Conservation (phyloP, 2,113 vertebrate species). For the Smithornis capensis region DNA sequence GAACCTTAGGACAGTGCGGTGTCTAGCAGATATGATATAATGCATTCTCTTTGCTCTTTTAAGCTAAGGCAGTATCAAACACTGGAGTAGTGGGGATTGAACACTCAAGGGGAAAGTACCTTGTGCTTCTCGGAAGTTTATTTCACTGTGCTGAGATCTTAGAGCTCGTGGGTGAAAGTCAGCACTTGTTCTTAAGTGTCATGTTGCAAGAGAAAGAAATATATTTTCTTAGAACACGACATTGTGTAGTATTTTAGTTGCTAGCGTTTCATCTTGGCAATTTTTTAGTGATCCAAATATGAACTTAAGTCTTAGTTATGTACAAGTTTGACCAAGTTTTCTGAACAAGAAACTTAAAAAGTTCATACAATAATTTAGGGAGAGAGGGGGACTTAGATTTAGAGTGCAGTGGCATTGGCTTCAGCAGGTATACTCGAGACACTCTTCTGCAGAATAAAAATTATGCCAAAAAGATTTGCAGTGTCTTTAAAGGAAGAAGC, state of each 20-base stretch:
- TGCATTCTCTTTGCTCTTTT: conserved; percentile 6
- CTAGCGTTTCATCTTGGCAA: not conserved
- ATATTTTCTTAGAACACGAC: not conserved
- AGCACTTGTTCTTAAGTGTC: not conserved
- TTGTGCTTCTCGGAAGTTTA: not conserved
- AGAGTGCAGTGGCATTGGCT: not conserved
- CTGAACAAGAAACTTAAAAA: not conserved
- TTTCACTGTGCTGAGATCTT: not conserved
- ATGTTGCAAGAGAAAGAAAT: not conserved
- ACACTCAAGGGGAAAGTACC: not conserved
- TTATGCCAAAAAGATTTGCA: not conserved
- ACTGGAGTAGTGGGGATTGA: not conserved
- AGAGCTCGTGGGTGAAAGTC: not conserved
- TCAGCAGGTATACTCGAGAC: not conserved
- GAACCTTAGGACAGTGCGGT: not conserved
- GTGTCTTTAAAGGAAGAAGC: not conserved
- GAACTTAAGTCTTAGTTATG: not conserved
- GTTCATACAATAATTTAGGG: not conserved
- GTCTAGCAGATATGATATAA: not conserved
- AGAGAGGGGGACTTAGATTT: not conserved
- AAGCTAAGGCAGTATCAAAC: not conserved
- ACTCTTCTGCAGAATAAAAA: not conserved
- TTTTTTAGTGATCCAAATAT: not conserved
- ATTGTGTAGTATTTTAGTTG: not conserved
- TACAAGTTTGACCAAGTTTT: not conserved